These are phyloP conservation scores for Alcis repandata DNA, from an alignment of 2,888 invertebrate genomes.

Conservation along the genomic window DNA sequence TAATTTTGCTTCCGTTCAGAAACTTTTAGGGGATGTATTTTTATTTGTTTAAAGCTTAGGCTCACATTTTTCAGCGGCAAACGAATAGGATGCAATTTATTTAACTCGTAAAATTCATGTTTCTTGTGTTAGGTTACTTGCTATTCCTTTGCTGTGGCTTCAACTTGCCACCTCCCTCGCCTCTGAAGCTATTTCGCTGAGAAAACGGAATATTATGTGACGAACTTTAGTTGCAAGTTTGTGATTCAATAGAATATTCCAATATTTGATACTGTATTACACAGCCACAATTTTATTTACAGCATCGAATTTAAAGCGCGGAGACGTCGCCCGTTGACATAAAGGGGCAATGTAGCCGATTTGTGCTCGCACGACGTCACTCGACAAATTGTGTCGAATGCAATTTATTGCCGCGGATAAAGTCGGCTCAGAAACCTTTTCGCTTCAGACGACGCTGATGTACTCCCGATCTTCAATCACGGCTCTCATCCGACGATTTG, in stretches of 20 bases:
- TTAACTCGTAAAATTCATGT: slow-evolving; percentile 56
- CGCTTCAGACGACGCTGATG: slow-evolving; percentile 53
- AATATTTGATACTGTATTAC: slow-evolving; percentile 17
- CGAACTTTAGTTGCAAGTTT: slow-evolving; percentile 8
- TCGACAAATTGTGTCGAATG: slow-evolving; percentile 62
- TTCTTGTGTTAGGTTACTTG: slow-evolving; percentile 36
- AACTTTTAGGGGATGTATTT: too few species aligned
- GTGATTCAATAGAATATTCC: slow-evolving; percentile 15
- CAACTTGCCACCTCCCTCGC: slow-evolving; percentile 2
- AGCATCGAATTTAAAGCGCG: slow-evolving; percentile 24
- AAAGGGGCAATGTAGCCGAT: slow-evolving; percentile 45
- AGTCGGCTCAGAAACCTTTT: slow-evolving; percentile 52
- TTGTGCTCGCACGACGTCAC: slow-evolving; percentile 42
- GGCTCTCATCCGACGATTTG: slow-evolving; percentile 40
- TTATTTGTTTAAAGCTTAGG: slow-evolving; percentile 28
- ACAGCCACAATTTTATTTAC: slow-evolving; percentile 28
- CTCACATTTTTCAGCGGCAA: slow-evolving; percentile 71
- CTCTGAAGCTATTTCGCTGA: slow-evolving; percentile 7
- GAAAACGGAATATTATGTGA: slow-evolving; percentile 8
- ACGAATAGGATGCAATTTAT: slow-evolving; percentile 61
- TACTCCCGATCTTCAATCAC: slow-evolving; percentile 58
- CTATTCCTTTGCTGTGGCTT: slow-evolving; percentile 41
- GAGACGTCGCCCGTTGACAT: slow-evolving; percentile 28
- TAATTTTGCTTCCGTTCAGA: too few species aligned
- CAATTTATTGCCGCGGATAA: slow-evolving; percentile 64